These are phyloP conservation scores for Hestina assimilis DNA, from an alignment of 1,140 invertebrate genomes.

Conservation along the genomic window DNA sequence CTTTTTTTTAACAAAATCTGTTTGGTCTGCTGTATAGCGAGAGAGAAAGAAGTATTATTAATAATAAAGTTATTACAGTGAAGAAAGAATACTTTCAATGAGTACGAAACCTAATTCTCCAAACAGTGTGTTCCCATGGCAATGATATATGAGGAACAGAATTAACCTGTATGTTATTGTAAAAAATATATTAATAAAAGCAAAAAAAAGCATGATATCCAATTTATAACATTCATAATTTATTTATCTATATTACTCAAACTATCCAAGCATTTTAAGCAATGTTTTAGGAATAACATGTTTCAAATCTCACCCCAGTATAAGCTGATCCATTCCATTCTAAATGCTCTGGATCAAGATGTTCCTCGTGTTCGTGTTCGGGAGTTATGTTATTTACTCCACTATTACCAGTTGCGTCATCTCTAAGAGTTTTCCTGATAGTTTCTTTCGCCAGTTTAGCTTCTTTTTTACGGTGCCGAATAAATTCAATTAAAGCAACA, in stretches of 20 bases:
- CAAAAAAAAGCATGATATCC: no score
- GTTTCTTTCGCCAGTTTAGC: conserved; percentile 88
- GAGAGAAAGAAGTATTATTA: no score
- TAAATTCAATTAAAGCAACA: conserved; percentile 95
- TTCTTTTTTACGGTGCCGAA: conserved; percentile 90
- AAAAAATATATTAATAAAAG: no score
- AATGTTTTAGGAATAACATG: neutral
- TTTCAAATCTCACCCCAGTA: conserved; percentile 48
- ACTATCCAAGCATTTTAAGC: neutral
- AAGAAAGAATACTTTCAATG: no score
- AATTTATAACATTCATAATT: no score
- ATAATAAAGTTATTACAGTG: no score
- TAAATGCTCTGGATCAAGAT: conserved; percentile 51
- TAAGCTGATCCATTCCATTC: conserved; percentile 73
- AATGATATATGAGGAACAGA: no score
- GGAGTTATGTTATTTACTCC: conserved; percentile 81
- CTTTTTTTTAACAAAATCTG: no score
- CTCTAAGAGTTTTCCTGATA: conserved; percentile 90
- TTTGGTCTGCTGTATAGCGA: no score
- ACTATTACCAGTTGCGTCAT: conserved; percentile 76
- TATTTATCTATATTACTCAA: neutral
- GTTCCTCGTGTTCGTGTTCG: conserved; percentile 74
- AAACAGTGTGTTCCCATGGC: no score
- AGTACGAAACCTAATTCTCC: no score
- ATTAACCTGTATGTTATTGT: no score